Evolutionary conservation across 1,140 invertebrate species (phyloP), one percentile per base, ranked within the genome.

Genomic region (Drosophila lini): DNA sequence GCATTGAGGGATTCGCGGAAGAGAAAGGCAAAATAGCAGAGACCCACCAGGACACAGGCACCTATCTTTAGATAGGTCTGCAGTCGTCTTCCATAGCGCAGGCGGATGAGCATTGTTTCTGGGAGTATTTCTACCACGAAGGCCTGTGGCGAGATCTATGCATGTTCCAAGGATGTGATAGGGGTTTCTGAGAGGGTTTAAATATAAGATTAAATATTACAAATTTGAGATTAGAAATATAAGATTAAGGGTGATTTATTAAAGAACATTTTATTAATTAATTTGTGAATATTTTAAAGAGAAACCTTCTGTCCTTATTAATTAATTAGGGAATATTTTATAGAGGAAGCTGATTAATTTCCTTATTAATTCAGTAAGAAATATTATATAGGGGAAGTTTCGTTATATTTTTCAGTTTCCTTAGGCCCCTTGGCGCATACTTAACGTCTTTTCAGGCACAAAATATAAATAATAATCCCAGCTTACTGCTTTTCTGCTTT

Each of bases 1-100:
- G 91, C 91, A 60, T 91, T 88, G 6, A 92, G 63, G 15, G 91
- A 92, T 47, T 92, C 91, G 5, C 91, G 89, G 40, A 92, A 91
- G 7, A 92, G 73, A 56, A 92, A 91, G 53, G 78, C 78, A 58
- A 92, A 91, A 64, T 92, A 92, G 34, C 89, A 91, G 36, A 90
- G 52, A 44, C 82, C 86, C n/a, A 86, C 75, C 11, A 90, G 36
- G 15, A 91, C 53, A 57, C 85, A 80, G 48, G 74, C 78, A 56
- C 85, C 75, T 60, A 84, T 76, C 63, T 92, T 92, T 10, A 92
- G 73, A 70, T 90, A 91, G 65, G 84, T 83, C 32, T 90, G 84
- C 41, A 86, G 55, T 57, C 91, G 88, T 71, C 91, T 75, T 53
- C 86, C 81, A 64, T 83, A 90, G 19, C 83, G 81, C 52, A 90